Evolutionary conservation across 2,797 vertebrate genomes (phyloP), one percentile per base, ranked within the genome.

Genomic region (Uromys caudimaculatus): DNA sequence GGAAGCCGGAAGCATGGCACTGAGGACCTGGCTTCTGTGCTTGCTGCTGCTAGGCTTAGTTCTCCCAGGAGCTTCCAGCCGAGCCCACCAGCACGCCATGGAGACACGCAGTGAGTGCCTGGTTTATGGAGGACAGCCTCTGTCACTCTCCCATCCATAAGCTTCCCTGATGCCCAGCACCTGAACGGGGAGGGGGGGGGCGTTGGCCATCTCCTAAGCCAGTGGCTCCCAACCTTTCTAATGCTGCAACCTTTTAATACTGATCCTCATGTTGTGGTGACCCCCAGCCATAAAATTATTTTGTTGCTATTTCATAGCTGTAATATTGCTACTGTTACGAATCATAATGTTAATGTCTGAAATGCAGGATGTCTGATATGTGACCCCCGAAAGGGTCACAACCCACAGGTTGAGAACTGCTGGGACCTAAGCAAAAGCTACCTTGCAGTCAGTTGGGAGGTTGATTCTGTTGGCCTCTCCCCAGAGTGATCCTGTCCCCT

Each of bases 101-200:
- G 98, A 98, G 67, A 98, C 98, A 92, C 98, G 98, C 98, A 98
- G 99, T 99, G 98, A 98, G 98, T 98, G 91, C 11, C 32, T 4
- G 0, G 29, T 41, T n/a, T 24, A 4, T 6, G 13, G 19, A n/a
- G 4, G 13, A 32, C 71, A 47, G 11, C 71, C 71, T 35, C 38
- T 7, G 52, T 9, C 6, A 0, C 16, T n/a, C 4, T 23, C 9
- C 29, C 64, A 29, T 71, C 78, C 3, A 6, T 10, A 24, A 7
- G 10, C 41, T 50, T 5, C 41, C 58, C 47, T 35, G 85, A 19
- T 8, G 6, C 17, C 41, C 19, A 44, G n/a, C 27, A 35, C 47
- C 58, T 27, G 6, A 14, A 13, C 5, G 1, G 35, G 52, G 14
- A 6, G n/a, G n/a, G n/a, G n/a, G n/a, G n/a, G n/a, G n/a, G n/a